Conservation (phyloP, 2,113 vertebrate species). For the Mesembrinibis cayennensis region DNA sequence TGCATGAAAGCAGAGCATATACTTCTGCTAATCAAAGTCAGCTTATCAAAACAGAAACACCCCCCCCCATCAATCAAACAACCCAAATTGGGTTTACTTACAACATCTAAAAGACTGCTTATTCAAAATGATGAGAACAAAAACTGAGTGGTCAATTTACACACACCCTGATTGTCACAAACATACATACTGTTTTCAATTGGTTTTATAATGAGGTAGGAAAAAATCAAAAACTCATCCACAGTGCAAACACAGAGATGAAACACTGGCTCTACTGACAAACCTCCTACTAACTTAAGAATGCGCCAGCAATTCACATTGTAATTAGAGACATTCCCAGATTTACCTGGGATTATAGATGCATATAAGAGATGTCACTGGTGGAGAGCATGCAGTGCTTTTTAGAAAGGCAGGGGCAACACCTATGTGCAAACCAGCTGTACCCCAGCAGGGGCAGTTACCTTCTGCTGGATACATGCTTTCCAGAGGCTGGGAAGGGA, state of each 20-base stretch:
- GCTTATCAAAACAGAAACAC: neutral
- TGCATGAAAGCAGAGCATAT: neutral
- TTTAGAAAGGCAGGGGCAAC: neutral
- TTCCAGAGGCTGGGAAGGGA: neutral
- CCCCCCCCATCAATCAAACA: neutral
- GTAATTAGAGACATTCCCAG: neutral
- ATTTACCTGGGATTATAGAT: neutral
- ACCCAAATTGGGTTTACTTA: fast-evolving
- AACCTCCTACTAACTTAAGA: neutral
- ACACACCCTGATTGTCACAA: neutral
- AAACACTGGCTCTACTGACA: neutral
- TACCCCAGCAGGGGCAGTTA: neutral
- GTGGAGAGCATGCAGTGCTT: neutral
- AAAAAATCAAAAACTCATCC: neutral
- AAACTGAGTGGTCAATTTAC: neutral
- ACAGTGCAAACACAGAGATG: neutral
- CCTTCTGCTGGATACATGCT: neutral
- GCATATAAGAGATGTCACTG: neutral
- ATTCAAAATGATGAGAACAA: neutral
- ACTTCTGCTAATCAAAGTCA: neutral
- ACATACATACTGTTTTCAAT: neutral
- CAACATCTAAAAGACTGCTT: neutral
- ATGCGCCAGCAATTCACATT: neutral
- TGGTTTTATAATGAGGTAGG: neutral
- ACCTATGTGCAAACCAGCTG: neutral